Base-by-base conservation (phyloP, 2,888 invertebrate species). In the Athalia circularis region DNA sequence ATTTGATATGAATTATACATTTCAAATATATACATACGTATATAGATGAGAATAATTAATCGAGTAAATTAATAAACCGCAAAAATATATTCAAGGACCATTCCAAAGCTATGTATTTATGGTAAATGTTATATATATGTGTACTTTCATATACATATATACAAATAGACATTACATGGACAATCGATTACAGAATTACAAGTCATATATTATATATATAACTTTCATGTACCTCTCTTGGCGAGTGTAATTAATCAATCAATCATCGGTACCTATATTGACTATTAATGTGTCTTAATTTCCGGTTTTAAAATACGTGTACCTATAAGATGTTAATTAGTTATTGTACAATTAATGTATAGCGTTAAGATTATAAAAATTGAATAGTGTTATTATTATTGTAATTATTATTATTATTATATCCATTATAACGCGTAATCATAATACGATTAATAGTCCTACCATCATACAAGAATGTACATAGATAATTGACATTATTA, bases 401-500 rank as follows among this genome's bases (percentile, higher is more conserved):
- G 62, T 54, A 62, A 62, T 62, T 62, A 64, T 64, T 77, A 43
- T 79, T 65, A 79, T 79, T 70, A 80, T 77, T 78, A 64, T 68
- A 75, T 68, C 77, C 79, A 81, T 81, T 43, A 13, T 68, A 54
- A 50, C 50, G 54, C 70, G 70, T 54, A 54, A 70, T 54, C 47
- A 54, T 43, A 70, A 29, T 70, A 72, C 59, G 68, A 62, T 61
- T 29, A 78, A 78, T 78, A 78, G 78, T 78, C 78, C 78, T 78
- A 78, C 61, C 78, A 78, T 78, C 78, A 78, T 78, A 78, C 78
- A 78, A 79, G 67, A 83, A 84, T 83, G 77, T 85, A 84, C 85
- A 85, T 84, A 85, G 84, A 84, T 82, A 84, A 84, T 83, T 84
- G 81, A 85, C 82, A 85, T 81, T 81, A 29, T 29, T 29, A 29